Evolutionary conservation across 2,888 invertebrate species (phyloP).

Genomic region (Orthonychiurus folsomi): DNA sequence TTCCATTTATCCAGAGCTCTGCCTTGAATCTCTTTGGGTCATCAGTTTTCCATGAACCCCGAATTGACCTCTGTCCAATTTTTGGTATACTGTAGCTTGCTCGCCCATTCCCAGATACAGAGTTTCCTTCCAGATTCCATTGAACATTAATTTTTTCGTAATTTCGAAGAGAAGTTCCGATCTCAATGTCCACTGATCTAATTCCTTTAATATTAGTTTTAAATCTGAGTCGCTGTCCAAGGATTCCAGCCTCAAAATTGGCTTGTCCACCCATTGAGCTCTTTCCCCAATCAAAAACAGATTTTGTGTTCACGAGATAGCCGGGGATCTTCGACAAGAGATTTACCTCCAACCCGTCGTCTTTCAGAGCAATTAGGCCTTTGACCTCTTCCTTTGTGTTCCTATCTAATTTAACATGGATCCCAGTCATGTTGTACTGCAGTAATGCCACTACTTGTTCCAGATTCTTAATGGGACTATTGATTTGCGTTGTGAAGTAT

Average conservation of each 20-base stretch:
- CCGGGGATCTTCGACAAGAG: constrained; percentile 15
- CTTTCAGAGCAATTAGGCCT: background rate
- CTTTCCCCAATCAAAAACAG: constrained; percentile 11
- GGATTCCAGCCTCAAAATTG: constrained; percentile 20
- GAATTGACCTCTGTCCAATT: constrained; percentile 22
- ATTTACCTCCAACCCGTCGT: constrained; percentile 7
- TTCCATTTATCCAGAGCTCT: constrained; percentile 22
- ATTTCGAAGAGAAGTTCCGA: constrained; percentile 21
- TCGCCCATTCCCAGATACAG: constrained; percentile 19
- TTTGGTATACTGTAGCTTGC: constrained; percentile 20
- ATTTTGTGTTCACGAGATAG: constrained; percentile 11
- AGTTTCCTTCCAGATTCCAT: constrained; percentile 32
- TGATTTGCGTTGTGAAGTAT: constrained; percentile 25
- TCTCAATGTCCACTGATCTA: constrained; percentile 21
- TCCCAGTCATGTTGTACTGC: constrained; percentile 16
- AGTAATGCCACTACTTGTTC: constrained; percentile 26
- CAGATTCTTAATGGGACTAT: constrained; percentile 28
- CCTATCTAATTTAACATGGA: constrained; percentile 9
- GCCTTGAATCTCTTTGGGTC: constrained; percentile 24
- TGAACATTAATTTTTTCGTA: constrained; percentile 22
- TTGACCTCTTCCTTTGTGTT: constrained; percentile 18
- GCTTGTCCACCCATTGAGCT: background rate
- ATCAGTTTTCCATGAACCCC: constrained; percentile 27
- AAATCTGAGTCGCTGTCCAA: constrained; percentile 19
- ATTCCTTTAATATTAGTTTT: constrained; percentile 27